Conservation (phyloP, 2,888 invertebrate genomes). For the Melangyna quadrimaculata region DNA sequence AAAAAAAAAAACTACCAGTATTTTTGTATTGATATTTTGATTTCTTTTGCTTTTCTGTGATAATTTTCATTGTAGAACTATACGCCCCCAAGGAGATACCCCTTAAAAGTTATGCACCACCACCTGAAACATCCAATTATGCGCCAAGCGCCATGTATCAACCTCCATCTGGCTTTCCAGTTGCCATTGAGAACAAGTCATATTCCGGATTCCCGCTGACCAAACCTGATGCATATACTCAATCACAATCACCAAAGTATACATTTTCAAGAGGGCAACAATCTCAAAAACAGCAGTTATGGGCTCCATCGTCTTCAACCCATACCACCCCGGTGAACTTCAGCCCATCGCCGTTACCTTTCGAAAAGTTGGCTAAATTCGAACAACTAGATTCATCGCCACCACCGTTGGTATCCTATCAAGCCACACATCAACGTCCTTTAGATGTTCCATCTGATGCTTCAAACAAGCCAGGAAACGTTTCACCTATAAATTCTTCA, state of each 20-base stretch:
- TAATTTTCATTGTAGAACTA: slow-evolving; percentile 75
- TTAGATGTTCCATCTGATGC: no score
- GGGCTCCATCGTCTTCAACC: slow-evolving; percentile 65
- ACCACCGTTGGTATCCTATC: no score
- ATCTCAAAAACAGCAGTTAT: slow-evolving; percentile 81
- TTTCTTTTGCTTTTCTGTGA: no score
- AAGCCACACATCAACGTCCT: no score
- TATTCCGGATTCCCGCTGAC: slow-evolving; percentile 67
- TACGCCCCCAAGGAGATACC: slow-evolving; percentile 80
- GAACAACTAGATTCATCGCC: slow-evolving; percentile 72
- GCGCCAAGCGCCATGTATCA: slow-evolving; percentile 77
- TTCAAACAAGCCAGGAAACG: slow-evolving; percentile 74
- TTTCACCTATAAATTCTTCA: slow-evolving; percentile 76
- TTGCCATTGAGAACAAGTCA: slow-evolving; percentile 23
- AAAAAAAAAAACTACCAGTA: neutral
- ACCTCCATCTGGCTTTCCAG: slow-evolving; percentile 30
- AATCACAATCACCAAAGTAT: slow-evolving; percentile 80
- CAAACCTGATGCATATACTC: slow-evolving; percentile 33
- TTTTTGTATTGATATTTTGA: neutral
- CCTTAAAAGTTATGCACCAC: slow-evolving; percentile 79
- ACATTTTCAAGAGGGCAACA: slow-evolving; percentile 78
- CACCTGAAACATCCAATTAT: slow-evolving; percentile 76
- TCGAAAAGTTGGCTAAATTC: slow-evolving; percentile 79
- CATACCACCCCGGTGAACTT: slow-evolving; percentile 75
- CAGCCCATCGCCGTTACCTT: slow-evolving; percentile 78